Evolutionary conservation across 2,888 invertebrate species (phyloP).

Genomic region (Polymixis lichenea): DNA sequence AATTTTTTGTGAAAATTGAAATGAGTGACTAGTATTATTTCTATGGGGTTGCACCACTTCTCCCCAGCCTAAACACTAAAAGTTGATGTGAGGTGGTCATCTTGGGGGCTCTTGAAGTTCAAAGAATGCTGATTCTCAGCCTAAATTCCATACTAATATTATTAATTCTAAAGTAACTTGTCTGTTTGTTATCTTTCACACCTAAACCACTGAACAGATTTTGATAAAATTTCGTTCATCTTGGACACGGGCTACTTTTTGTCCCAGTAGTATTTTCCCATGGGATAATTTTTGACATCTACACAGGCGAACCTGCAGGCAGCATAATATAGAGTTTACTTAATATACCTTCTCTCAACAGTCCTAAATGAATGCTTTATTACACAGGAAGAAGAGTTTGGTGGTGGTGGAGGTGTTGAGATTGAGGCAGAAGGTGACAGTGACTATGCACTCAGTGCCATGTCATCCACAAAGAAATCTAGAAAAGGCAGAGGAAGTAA

Average conservation of each 20-base stretch:
- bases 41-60: background rate
- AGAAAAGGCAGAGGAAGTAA: slow-evolving; percentile 90
- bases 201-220: no score
- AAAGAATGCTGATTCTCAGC: background rate
- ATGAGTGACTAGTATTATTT: background rate
- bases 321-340: no score
- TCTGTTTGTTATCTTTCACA: no score
- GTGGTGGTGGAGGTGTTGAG: slow-evolving; percentile 82
- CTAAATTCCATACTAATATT: no score
- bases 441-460: slow-evolving; percentile 92
- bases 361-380: background rate
- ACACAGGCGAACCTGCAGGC: no score
- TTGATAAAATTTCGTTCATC: no score
- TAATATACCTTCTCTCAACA: background rate
- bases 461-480: slow-evolving; percentile 92
- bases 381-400: slow-evolving; percentile 94
- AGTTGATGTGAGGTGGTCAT: background rate
- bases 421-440: slow-evolving; percentile 93
- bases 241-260: no score
- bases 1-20: background rate
- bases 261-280: no score
- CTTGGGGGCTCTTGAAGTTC: background rate
- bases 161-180: no score
- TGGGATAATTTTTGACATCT: no score
- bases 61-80: background rate